Evolutionary conservation across 1,140 invertebrate genomes (phyloP).

Genomic region (Patella vulgata): DNA sequence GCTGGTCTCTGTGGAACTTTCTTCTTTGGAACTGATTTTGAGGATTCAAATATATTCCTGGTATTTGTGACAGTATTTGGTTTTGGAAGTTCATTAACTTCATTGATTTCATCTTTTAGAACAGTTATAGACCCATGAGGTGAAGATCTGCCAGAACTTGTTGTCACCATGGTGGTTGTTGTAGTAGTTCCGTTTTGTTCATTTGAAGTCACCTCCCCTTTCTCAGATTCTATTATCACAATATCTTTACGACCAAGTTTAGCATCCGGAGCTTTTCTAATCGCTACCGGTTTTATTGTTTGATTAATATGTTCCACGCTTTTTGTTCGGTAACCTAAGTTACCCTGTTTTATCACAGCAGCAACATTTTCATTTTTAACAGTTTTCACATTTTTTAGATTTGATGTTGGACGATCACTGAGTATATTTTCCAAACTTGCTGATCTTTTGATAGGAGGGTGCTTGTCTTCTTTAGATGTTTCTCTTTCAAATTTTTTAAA

Average conservation of each 20-base stretch:
- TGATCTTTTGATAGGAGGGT: conserved; percentile 37
- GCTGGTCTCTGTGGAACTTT: conserved; percentile 14
- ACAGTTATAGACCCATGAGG: conserved; percentile 16
- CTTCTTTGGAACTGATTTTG: background rate
- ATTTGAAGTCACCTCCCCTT: background rate
- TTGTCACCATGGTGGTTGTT: background rate
- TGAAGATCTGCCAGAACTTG: conserved; percentile 11
- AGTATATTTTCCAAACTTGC: conserved; percentile 58
- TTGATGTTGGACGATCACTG: conserved; percentile 5
- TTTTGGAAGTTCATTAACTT: conserved; percentile 50
- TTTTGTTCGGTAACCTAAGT: conserved; percentile 12
- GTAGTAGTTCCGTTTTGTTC: conserved; percentile 2
- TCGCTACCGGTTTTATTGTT: conserved; percentile 14
- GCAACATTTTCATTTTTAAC: background rate
- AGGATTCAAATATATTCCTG: conserved; percentile 53
- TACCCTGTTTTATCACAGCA: conserved; percentile 2
- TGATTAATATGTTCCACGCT: conserved; percentile 13
- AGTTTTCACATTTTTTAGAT: background rate
- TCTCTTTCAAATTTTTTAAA: conserved; percentile 48
- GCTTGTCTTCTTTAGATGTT: conserved; percentile 10
- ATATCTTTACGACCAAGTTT: conserved; percentile 52
- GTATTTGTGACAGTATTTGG: conserved; percentile 54
- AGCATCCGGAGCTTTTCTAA: conserved; percentile 41
- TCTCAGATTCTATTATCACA: conserved; percentile 50
- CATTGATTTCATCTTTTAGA: conserved; percentile 17